A percentile compares a stretch with the other conserved stretches of the same genome.
These are phyloP conservation scores for Pollenia labialis DNA, from an alignment of 2,888 invertebrate species.

Conservation along the genomic window DNA sequence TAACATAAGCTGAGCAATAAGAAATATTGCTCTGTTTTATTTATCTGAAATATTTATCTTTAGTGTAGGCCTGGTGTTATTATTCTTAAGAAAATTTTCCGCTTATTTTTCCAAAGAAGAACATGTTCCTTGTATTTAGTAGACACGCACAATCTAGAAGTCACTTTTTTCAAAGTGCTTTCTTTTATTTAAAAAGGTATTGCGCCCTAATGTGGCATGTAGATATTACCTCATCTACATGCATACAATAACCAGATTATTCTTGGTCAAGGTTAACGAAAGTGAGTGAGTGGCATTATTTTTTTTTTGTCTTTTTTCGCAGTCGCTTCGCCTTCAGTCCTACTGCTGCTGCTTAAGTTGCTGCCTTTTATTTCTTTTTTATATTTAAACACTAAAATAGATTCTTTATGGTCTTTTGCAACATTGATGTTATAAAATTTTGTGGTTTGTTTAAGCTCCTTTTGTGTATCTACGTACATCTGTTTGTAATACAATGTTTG, in stretches of 20 bases:
- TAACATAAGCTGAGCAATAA: no score
- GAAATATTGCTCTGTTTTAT: no score
- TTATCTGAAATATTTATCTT: no score
- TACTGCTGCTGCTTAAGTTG: slow-evolving; percentile 17
- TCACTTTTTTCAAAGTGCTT: background rate
- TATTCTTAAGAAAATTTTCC: no score
- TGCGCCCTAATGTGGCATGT: slow-evolving; percentile 8
- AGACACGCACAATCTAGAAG: no score
- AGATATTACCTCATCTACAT: background rate
- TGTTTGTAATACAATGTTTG: background rate
- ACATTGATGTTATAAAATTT: slow-evolving; percentile 36
- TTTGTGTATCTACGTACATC: background rate
- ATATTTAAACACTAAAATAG: slow-evolving; percentile 51
- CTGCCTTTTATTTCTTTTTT: slow-evolving; percentile 23
- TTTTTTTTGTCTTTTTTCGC: background rate
- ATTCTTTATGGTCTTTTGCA: slow-evolving; percentile 65
- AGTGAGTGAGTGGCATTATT: slow-evolving; percentile 57
- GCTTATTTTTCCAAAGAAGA: no score
- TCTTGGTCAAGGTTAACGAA: slow-evolving; percentile 70
- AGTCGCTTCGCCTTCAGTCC: background rate
- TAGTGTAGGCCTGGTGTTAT: no score
- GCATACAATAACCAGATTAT: slow-evolving; percentile 35
- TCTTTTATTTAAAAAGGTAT: background rate
- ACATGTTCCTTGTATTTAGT: no score
- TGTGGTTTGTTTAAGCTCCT: slow-evolving; percentile 44